phyloP scores from a whole-genome alignment of 2,797 vertebrate genomes.

The Gymnocypris eckloni region DNA sequence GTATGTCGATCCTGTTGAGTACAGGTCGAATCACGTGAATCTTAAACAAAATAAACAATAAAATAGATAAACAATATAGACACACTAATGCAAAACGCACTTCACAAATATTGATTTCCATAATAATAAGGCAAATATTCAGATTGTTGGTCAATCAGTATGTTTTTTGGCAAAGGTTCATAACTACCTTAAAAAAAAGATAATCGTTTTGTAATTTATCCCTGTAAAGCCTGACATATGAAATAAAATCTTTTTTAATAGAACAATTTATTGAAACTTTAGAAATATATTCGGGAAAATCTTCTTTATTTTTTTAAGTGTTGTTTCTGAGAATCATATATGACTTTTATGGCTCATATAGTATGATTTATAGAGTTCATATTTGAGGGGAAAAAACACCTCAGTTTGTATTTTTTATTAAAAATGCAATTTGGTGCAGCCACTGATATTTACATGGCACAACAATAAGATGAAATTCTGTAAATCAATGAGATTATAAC shows the following conservation, averaged over 20 bases:
- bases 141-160: neutral
- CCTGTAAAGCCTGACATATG: neutral
- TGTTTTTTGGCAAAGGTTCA: neutral
- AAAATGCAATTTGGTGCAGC: neutral
- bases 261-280: neutral
- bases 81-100: neutral
- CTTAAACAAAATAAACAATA: constrained; percentile 69
- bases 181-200: too few species aligned
- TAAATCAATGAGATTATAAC: neutral
- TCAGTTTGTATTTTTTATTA: neutral
- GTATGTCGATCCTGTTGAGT: constrained; percentile 86
- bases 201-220: neutral
- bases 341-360: too few species aligned
- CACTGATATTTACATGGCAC: neutral
- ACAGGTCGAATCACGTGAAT: constrained; percentile 95
- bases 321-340: neutral
- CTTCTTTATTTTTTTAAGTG: too few species aligned
- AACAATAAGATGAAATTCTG: neutral
- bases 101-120: neutral
- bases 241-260: neutral
- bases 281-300: neutral
- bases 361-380: too few species aligned
- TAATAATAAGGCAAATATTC: neutral
- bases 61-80: neutral
- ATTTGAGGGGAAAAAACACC: neutral